These are phyloP conservation scores for Agrypnus murinus DNA, from an alignment of 2,888 invertebrate species.

Conservation along the genomic window DNA sequence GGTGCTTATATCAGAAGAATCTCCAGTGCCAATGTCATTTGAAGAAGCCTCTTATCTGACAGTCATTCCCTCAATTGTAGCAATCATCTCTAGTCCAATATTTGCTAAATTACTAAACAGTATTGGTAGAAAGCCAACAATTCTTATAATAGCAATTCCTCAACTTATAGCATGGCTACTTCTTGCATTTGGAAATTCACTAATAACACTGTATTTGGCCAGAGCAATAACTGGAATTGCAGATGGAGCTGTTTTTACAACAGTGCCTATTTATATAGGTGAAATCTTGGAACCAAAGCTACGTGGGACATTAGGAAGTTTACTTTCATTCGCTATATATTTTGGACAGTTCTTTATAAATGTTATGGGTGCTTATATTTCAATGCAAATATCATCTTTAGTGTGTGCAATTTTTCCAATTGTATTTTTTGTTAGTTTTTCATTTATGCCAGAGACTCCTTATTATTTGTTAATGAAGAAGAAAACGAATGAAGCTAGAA, in stretches of 20 bases:
- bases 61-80: constrained; percentile 61
- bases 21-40: constrained; percentile 59
- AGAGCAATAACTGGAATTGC: constrained; percentile 60
- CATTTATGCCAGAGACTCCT: constrained; percentile 75
- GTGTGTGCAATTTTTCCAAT: constrained; percentile 76
- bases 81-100: constrained; percentile 58
- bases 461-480: constrained; percentile 62
- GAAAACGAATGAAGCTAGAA: constrained; percentile 58
- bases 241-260: constrained; percentile 59
- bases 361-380: constrained; percentile 75
- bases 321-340: constrained; percentile 58
- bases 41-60: constrained; percentile 65
- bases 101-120: constrained; percentile 60
- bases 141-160: constrained; percentile 60
- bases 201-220: constrained; percentile 61
- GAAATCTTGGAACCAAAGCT: constrained; percentile 63
- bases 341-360: constrained; percentile 64
- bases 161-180: constrained; percentile 60
- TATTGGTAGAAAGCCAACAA: constrained; percentile 62
- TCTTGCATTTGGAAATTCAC: constrained; percentile 56
- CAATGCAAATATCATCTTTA: constrained; percentile 72
- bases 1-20: constrained; percentile 60
- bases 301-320: constrained; percentile 62
- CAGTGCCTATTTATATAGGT: constrained; percentile 62
- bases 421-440: constrained; percentile 68